Evolutionary conservation across 2,113 vertebrate species (phyloP), one percentile per base, ranked within the genome.

Genomic region (Cynoglossus semilaevis): DNA sequence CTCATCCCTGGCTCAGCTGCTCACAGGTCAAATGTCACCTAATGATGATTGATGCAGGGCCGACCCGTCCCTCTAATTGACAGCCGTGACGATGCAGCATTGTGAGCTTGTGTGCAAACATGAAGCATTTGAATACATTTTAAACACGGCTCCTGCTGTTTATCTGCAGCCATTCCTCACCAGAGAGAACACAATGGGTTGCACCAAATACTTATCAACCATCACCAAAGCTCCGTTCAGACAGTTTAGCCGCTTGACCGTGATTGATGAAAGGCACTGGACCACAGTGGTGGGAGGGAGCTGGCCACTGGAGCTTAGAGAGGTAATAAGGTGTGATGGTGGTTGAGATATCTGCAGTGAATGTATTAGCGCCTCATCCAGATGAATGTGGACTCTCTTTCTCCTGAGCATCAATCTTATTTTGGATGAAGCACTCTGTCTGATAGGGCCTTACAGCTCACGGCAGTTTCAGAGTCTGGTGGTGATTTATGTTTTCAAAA

Each of bases 321-420:
- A 67, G 61, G 72, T 84, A 82, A 82, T 82, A 80, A 68, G 69
- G 74, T 74, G 74, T 81, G 80, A 77, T 81, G 67, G 51, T 57
- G 58, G 71, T 49, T 73, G 53, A 55, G 67, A 66, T 70, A 53
- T 70, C 66, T 64, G 54, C 42, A 59, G 58, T 76, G 74, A 53
- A 63, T 74, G 64, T 68, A 60, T 82, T 78, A 71, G 65, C 51
- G 57, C 22, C 62, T 49, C 46, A 59, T 70, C 58, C 68, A 64
- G 60, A 41, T 41, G 48, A 55, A 34, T 51, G 74, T 61, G 50
- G 53, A 47, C 51, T 85, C 51, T 55, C 36, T 60, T 70, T 62
- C 37, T 58, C 47, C 58, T 37, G 22, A 59, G 64, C 55, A 77
- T 80, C 69, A 74, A 58, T 80, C 53, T 64, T 29, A 18, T 76